Percentiles rank a stretch among this genome's conserved stretches.
phyloP scores from a whole-genome alignment of 2,797 vertebrate species.

The Psittacula echo region DNA sequence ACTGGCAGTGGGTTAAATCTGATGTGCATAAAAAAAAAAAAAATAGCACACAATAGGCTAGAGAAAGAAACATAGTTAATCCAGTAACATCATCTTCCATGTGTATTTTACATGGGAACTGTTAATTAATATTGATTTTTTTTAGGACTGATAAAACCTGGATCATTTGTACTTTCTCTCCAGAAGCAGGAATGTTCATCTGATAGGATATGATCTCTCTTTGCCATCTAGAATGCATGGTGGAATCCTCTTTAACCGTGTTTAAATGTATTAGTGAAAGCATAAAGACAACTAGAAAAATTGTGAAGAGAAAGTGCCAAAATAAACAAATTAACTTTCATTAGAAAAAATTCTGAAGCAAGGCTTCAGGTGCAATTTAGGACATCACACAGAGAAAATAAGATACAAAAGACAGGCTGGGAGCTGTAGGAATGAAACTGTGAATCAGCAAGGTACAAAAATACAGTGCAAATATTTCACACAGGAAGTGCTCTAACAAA shows the following conservation, averaged over 20 bases:
- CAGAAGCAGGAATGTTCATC: not conserved
- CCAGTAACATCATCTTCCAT: not conserved
- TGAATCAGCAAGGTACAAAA: constrained; percentile 8
- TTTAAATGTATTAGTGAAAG: constrained; percentile 23
- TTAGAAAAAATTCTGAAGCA: constrained; percentile 1
- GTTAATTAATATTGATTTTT: not conserved
- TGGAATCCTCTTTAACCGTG: not conserved
- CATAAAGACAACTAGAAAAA: constrained; percentile 24
- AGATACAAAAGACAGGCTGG: constrained; percentile 7
- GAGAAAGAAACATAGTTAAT: not conserved
- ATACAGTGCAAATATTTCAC: constrained; percentile 4
- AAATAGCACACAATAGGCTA: not conserved
- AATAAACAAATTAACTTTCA: constrained; percentile 17
- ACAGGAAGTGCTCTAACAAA: not conserved
- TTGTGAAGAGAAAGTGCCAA: not conserved
- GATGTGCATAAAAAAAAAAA: not conserved
- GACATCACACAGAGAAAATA: not conserved
- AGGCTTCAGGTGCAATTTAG: constrained; percentile 14
- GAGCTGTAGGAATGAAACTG: constrained; percentile 22
- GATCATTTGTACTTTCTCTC: not conserved
- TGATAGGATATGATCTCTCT: not conserved
- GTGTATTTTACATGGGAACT: not conserved
- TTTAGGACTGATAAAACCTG: not conserved
- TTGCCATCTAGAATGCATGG: not conserved
- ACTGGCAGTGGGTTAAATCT: not conserved